A percentile compares a stretch with the other conserved stretches of the same genome.
Conservation (phyloP, 2,113 vertebrate species). For the Leucosticte australis region DNA sequence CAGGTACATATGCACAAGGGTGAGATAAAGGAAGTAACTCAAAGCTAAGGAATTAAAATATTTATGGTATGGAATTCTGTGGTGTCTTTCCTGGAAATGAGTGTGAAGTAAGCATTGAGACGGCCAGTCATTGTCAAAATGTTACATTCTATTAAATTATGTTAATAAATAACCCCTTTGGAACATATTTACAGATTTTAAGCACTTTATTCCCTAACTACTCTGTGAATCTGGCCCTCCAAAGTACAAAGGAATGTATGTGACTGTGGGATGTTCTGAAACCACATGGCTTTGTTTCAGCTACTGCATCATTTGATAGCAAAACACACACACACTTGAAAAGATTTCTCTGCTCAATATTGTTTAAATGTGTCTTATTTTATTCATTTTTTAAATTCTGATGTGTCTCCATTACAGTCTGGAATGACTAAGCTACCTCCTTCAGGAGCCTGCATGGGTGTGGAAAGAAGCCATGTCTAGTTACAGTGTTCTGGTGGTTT, state of each 20-base stretch:
- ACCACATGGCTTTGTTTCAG: neutral
- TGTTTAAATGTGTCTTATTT: neutral
- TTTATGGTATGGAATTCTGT: neutral
- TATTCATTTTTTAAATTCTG: neutral
- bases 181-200: neutral
- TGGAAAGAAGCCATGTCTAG: neutral
- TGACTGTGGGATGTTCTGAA: neutral
- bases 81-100: neutral
- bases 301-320: neutral
- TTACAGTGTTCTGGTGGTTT: neutral
- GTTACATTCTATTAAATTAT: neutral
- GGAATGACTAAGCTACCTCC: neutral
- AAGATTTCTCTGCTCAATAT: neutral
- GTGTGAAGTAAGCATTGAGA: rapidly evolving
- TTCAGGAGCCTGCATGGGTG: neutral
- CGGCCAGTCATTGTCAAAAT: neutral
- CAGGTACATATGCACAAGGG: neutral
- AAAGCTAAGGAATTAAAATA: neutral
- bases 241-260: neutral
- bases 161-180: neutral
- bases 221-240: neutral
- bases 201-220: neutral
- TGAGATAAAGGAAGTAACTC: neutral
- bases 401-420: neutral
- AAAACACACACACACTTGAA: neutral